phyloP scores from a whole-genome alignment of 2,113 vertebrate genomes.

The Strix uralensis region DNA sequence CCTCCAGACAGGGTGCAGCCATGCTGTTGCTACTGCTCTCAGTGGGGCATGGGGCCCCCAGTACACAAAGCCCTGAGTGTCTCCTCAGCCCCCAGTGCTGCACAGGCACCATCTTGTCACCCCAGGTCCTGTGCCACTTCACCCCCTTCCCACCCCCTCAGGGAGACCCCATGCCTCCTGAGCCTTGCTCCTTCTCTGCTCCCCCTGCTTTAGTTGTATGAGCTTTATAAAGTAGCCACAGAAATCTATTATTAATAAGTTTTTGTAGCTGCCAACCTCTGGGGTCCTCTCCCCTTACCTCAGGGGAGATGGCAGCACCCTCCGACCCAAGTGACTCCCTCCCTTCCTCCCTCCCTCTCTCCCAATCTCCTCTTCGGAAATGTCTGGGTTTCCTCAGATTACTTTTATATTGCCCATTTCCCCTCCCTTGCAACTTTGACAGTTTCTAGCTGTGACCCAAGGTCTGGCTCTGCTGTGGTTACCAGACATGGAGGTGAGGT shows the following conservation, averaged over 20 bases:
- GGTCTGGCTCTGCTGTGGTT: not conserved
- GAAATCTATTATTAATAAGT: not conserved
- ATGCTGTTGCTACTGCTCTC: not conserved
- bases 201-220: not conserved
- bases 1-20: not conserved
- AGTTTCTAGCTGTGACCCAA: not conserved
- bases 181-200: not conserved
- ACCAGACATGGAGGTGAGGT: not conserved
- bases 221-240: not conserved
- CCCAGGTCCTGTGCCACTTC: not conserved
- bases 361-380: not conserved
- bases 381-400: not conserved
- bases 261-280: not conserved
- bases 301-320: not conserved
- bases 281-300: not conserved
- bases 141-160: not conserved
- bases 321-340: no score
- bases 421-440: not conserved
- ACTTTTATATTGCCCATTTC: not conserved
- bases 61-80: fast-evolving
- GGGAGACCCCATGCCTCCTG: not conserved
- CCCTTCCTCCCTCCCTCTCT: not conserved
- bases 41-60: not conserved
- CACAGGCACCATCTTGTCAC: not conserved
- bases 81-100: not conserved